phyloP scores from a whole-genome alignment of 2,888 invertebrate species.

The Abrostola tripartita region DNA sequence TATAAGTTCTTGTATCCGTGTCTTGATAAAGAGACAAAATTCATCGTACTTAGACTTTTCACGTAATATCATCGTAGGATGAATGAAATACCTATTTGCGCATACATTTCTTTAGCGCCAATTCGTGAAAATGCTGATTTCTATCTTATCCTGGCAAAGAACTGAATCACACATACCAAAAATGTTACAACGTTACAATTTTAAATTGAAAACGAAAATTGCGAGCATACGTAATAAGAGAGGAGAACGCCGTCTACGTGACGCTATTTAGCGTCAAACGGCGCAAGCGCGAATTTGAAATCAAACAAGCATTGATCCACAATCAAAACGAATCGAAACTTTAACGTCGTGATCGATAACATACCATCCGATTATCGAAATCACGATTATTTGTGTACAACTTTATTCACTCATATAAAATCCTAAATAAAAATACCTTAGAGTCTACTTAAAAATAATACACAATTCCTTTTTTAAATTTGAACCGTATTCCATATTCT shows the following conservation, averaged over 20 bases:
- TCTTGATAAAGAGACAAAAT: too few relatives aligned
- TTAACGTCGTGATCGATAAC: slow-evolving; percentile 86
- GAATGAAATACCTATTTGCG: too few relatives aligned
- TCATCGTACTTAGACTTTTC: too few relatives aligned
- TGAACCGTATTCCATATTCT: slow-evolving; percentile 59
- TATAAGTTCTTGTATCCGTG: too few relatives aligned
- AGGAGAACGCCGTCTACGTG: slow-evolving; percentile 80
- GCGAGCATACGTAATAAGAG: slow-evolving; percentile 73
- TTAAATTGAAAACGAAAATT: slow-evolving; percentile 81
- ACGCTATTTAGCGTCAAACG: slow-evolving; percentile 86
- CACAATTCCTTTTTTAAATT: slow-evolving; percentile 59
- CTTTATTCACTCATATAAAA: slow-evolving; percentile 46
- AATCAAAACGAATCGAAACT: slow-evolving; percentile 86
- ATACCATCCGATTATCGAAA: slow-evolving; percentile 85
- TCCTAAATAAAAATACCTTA: slow-evolving; percentile 54
- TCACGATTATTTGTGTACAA: slow-evolving; percentile 82
- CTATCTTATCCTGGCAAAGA: slow-evolving; percentile 21
- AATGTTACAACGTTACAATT: slow-evolving; percentile 65
- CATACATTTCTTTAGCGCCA: neutral
- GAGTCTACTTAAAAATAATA: slow-evolving; percentile 47
- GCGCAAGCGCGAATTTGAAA: slow-evolving; percentile 88
- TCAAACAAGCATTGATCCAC: slow-evolving; percentile 86
- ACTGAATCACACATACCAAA: slow-evolving; percentile 50
- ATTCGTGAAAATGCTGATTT: neutral
- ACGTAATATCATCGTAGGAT: too few relatives aligned